A percentile compares a stretch with the other conserved stretches of the same genome.
Evolutionary conservation across 2,113 vertebrate species (phyloP).

Genomic region (Tetrax tetrax): DNA sequence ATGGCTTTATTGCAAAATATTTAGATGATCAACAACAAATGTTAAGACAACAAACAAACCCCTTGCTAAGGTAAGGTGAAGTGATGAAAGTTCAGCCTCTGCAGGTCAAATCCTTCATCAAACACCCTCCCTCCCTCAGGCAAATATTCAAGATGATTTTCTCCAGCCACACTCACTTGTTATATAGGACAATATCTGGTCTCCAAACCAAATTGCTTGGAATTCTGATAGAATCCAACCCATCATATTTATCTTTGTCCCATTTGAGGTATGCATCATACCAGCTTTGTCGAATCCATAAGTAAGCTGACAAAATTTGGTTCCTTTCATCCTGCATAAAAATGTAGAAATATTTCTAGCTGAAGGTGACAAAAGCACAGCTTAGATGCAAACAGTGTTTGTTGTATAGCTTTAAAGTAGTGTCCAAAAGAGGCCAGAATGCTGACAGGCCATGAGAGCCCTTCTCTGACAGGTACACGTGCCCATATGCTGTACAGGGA

Average conservation of each 20-base stretch:
- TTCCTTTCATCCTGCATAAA: conserved; percentile 91
- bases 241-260: conserved; percentile 93
- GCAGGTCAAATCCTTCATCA: background rate
- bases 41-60: background rate
- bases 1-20: background rate
- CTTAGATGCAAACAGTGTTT: background rate
- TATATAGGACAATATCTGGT: conserved; percentile 96
- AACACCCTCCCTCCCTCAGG: background rate
- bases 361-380: background rate
- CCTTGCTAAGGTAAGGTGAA: background rate
- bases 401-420: background rate
- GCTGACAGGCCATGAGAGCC: background rate
- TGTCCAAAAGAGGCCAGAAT: background rate
- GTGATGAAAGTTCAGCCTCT: background rate
- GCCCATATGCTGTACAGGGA: background rate
- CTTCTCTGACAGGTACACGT: background rate
- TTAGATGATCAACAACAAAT: background rate
- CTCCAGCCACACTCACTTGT: conserved; percentile 84
- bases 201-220: conserved; percentile 95
- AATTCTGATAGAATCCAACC: conserved; percentile 94
- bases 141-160: background rate
- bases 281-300: conserved; percentile 97
- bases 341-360: background rate
- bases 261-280: conserved; percentile 90
- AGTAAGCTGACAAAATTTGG: conserved; percentile 92